These are phyloP conservation scores for Megaceryle alcyon DNA, from an alignment of 2,797 vertebrate genomes.

Conservation along the genomic window DNA sequence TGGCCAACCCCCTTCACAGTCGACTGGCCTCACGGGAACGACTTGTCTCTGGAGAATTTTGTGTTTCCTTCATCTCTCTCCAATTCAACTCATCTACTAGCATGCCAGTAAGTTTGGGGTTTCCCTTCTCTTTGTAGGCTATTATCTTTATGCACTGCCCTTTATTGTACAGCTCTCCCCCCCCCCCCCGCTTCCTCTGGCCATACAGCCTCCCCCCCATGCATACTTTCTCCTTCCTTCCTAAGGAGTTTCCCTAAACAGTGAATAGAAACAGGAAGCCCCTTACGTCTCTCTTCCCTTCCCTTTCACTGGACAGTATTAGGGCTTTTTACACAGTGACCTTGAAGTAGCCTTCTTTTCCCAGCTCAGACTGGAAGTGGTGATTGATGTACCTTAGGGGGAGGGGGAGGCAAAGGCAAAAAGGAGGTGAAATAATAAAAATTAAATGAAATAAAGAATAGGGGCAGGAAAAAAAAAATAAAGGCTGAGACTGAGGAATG, in stretches of 20 bases:
- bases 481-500: neutral
- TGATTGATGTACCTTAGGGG: neutral
- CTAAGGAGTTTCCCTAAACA: constrained; percentile 42
- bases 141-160: neutral
- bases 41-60: neutral
- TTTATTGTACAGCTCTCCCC: neutral
- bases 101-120: neutral
- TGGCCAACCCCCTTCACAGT: neutral
- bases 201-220: neutral
- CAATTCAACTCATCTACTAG: neutral
- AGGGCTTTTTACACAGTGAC: constrained; percentile 23
- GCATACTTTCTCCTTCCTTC: constrained; percentile 47
- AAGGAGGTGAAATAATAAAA: neutral
- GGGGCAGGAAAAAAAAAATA: neutral
- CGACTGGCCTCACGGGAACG: neutral
- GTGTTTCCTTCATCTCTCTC: neutral
- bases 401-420: neutral
- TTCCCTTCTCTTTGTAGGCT: neutral
- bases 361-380: neutral
- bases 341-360: constrained; percentile 24
- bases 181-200: neutral
- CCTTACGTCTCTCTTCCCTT: neutral
- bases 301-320: constrained; percentile 36
- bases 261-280: constrained; percentile 31
- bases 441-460: neutral